Percentiles rank a stretch among this genome's conserved stretches.
Conservation (phyloP, 2,797 vertebrate genomes). For the Peromyscus nudipes region DNA sequence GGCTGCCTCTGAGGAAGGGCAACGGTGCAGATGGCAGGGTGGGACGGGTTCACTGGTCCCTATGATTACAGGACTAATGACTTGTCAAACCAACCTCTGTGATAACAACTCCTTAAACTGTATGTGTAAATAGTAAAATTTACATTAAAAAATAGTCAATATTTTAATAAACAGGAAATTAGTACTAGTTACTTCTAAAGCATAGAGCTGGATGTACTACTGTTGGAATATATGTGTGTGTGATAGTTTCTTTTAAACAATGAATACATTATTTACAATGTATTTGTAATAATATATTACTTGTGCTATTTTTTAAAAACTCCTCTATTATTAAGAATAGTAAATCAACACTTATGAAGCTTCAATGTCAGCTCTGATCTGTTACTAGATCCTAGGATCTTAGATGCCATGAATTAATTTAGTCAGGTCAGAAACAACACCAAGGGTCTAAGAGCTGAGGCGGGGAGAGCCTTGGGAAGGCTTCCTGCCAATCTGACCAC, state of each 20-base stretch:
- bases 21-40: background rate
- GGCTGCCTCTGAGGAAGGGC: background rate
- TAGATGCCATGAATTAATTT: background rate
- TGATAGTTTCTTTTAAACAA: background rate
- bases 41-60: background rate
- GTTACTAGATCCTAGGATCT: conserved; percentile 3
- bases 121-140: conserved; percentile 1
- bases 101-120: background rate
- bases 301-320: background rate
- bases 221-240: background rate
- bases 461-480: background rate
- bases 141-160: background rate
- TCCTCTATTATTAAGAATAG: background rate
- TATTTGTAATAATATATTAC: background rate
- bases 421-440: conserved; percentile 1
- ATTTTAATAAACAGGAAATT: conserved; percentile 44
- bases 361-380: background rate
- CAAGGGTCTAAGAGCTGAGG: accelerated
- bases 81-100: conserved; percentile 33
- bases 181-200: background rate
- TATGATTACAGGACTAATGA: too few relatives aligned
- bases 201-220: background rate
- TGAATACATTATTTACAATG: background rate
- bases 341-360: background rate
- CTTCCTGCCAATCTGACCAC: accelerated